These are phyloP conservation scores for Patella pellucida DNA, from an alignment of 2,888 invertebrate genomes.

Conservation along the genomic window DNA sequence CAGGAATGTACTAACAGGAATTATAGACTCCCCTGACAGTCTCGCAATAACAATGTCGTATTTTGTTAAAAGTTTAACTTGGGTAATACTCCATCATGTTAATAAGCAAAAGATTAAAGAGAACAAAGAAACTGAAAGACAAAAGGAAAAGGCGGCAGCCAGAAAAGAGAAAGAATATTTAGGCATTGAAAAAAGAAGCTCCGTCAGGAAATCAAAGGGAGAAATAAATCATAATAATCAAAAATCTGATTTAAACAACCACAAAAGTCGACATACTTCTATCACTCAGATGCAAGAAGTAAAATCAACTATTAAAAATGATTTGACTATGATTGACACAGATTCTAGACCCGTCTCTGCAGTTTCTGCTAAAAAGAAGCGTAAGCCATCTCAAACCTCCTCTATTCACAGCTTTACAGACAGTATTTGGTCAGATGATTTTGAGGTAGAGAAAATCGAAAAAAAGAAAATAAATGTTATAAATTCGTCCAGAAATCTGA, in stretches of 20 bases:
- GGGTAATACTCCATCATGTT: slow-evolving; percentile 68
- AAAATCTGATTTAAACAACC: slow-evolving; percentile 31
- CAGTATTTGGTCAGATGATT: slow-evolving; percentile 64
- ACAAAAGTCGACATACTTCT: slow-evolving; percentile 17
- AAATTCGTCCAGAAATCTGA: slow-evolving; percentile 23
- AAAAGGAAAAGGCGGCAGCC: slow-evolving; percentile 28
- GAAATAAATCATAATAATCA: slow-evolving; percentile 36
- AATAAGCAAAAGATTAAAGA: slow-evolving; percentile 52
- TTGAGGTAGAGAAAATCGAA: slow-evolving; percentile 27
- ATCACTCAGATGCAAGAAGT: slow-evolving; percentile 27
- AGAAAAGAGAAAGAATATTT: slow-evolving; percentile 19
- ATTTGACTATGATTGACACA: slow-evolving; percentile 25
- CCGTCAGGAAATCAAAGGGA: slow-evolving; percentile 23
- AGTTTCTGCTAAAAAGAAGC: slow-evolving; percentile 24
- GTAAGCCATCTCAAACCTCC: slow-evolving; percentile 48
- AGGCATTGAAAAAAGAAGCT: slow-evolving; percentile 17
- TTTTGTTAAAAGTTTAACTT: slow-evolving; percentile 69
- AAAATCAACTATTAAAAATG: slow-evolving; percentile 25
- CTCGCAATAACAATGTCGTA: slow-evolving; percentile 61
- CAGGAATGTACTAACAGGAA: slow-evolving; percentile 71
- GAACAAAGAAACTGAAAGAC: slow-evolving; percentile 19
- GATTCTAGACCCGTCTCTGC: slow-evolving; percentile 32
- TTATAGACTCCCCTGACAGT: slow-evolving; percentile 70
- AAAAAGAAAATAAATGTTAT: slow-evolving; percentile 34
- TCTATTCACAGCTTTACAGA: slow-evolving; percentile 57